A percentile compares a stretch with the other conserved stretches of the same genome.
phyloP scores from a whole-genome alignment of 2,797 vertebrate species.

The Notolepis coatsorum region DNA sequence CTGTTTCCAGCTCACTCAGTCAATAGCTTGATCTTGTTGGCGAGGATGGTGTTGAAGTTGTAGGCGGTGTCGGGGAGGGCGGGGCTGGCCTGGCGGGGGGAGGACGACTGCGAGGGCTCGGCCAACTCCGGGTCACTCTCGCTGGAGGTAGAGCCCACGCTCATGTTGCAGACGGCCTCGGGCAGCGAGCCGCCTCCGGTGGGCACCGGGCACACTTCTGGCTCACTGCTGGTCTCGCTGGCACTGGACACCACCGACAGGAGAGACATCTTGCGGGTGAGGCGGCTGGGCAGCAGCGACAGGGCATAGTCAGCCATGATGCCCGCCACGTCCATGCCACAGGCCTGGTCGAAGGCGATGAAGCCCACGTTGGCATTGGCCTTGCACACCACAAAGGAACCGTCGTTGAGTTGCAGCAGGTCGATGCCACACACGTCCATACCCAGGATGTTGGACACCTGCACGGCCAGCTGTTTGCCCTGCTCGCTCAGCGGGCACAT shows the following conservation, averaged over 20 bases:
- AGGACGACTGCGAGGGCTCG: constrained; percentile 74
- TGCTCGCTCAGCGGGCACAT: constrained; percentile 91
- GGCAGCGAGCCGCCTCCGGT: constrained; percentile 72
- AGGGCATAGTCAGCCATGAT: constrained; percentile 91
- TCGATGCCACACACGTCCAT: constrained; percentile 95
- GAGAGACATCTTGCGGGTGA: constrained; percentile 88
- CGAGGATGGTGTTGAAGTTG: constrained; percentile 89
- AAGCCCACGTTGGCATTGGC: constrained; percentile 94
- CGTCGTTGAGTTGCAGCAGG: constrained; percentile 89
- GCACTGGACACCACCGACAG: constrained; percentile 87
- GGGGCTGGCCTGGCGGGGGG: constrained; percentile 65
- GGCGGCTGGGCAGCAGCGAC: constrained; percentile 87
- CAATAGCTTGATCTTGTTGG: constrained; percentile 90
- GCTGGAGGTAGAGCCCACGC: constrained; percentile 88
- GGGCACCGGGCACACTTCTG: constrained; percentile 79
- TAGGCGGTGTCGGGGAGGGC: constrained; percentile 81
- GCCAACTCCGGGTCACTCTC: constrained; percentile 90
- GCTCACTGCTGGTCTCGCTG: constrained; percentile 88
- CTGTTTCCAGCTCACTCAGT: constrained; percentile 85
- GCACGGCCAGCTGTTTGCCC: constrained; percentile 91
- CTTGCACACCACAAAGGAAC: constrained; percentile 92
- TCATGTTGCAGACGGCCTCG: constrained; percentile 85
- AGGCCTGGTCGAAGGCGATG: constrained; percentile 92
- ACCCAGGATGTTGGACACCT: constrained; percentile 93
- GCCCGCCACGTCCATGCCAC: constrained; percentile 89